Evolutionary conservation across 2,797 vertebrate species (phyloP).

Genomic region (Pogonophryne albipinna): DNA sequence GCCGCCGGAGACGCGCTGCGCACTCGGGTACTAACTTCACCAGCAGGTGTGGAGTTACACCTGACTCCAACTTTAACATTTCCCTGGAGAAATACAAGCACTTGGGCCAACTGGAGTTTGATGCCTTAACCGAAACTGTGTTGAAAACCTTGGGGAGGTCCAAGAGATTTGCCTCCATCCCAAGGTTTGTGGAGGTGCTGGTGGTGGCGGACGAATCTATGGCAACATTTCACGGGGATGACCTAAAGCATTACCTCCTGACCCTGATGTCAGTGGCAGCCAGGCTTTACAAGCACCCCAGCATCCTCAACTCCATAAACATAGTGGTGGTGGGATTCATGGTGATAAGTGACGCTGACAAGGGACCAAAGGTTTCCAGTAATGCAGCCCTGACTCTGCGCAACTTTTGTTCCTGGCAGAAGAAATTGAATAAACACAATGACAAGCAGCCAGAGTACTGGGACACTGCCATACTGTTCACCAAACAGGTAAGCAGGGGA

Average conservation of each 20-base stretch:
- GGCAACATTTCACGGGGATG: constrained; percentile 93
- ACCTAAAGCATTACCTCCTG: constrained; percentile 95
- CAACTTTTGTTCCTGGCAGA: constrained; percentile 99
- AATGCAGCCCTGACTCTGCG: constrained; percentile 96
- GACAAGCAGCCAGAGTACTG: constrained; percentile 97
- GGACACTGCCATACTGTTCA: constrained; percentile 99
- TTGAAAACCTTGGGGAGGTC: constrained; percentile 83
- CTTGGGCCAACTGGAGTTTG: constrained; percentile 60
- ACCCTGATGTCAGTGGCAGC: constrained; percentile 96
- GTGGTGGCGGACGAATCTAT: constrained; percentile 97
- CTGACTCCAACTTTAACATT: constrained; percentile 82
- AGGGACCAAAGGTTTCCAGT: constrained; percentile 93
- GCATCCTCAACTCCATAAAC: constrained; percentile 94
- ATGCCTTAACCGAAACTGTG: constrained; percentile 60
- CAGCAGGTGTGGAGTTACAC: constrained; percentile 91
- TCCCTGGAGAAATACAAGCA: constrained; percentile 88
- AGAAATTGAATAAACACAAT: constrained; percentile 94
- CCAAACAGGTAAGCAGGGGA: constrained; percentile 90
- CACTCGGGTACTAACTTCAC: constrained; percentile 73
- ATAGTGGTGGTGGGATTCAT: constrained; percentile 95
- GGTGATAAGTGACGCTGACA: constrained; percentile 90
- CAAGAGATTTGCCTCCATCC: constrained; percentile 93
- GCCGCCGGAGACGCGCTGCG: constrained; percentile 79
- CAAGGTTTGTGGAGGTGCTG: constrained; percentile 95
- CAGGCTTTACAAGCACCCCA: constrained; percentile 95